Evolutionary conservation across 2,113 vertebrate species (phyloP).

Genomic region (Notarius quadriscutis): DNA sequence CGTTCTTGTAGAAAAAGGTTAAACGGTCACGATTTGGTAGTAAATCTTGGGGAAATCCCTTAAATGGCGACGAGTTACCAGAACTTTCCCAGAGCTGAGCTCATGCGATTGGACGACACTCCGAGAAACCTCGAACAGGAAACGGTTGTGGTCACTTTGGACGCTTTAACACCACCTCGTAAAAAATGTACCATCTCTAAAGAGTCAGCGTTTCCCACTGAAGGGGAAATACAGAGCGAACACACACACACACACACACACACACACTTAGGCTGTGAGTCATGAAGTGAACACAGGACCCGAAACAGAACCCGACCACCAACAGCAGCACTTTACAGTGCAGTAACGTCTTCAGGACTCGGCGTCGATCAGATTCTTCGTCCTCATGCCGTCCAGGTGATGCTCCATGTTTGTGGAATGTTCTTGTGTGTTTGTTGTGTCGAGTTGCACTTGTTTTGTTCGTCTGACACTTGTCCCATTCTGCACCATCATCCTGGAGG

Average conservation of each 20-base stretch:
- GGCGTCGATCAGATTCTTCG: not conserved
- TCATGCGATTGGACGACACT: constrained; percentile 35
- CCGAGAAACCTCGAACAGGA: constrained; percentile 38
- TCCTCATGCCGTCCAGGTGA: not conserved
- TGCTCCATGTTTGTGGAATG: not conserved
- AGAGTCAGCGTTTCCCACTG: constrained; percentile 38
- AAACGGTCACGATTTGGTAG: constrained; percentile 34
- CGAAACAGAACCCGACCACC: not conserved
- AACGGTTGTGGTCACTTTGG: constrained; percentile 44
- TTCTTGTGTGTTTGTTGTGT: not conserved
- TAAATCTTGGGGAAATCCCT: constrained; percentile 39
- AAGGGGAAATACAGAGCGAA: constrained; percentile 36
- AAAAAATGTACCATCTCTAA: constrained; percentile 37
- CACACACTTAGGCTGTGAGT: constrained; percentile 11
- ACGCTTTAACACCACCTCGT: constrained; percentile 48
- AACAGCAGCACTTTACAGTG: not conserved
- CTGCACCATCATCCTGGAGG: not conserved
- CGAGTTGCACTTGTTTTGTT: not conserved
- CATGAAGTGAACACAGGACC: constrained; percentile 5
- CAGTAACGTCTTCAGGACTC: not conserved
- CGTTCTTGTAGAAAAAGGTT: constrained; percentile 25
- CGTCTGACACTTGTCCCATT: not conserved
- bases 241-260: constrained; percentile 22
- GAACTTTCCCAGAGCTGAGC: constrained; percentile 47
- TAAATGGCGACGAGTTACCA: constrained; percentile 28